These are phyloP conservation scores for Paedocypris micromegethes DNA, from an alignment of 2,797 vertebrate genomes.

Conservation along the genomic window DNA sequence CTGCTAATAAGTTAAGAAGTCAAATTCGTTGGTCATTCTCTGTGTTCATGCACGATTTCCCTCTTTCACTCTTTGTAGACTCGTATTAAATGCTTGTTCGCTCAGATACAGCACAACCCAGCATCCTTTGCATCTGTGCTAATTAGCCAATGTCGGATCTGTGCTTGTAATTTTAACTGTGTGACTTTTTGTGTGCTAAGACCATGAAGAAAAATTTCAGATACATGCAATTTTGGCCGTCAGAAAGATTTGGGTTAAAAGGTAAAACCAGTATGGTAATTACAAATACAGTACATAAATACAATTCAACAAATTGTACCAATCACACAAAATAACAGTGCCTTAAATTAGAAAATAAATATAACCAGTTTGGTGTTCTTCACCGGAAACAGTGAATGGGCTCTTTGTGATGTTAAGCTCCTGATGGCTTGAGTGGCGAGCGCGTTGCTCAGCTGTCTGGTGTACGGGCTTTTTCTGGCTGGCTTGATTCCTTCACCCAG, in stretches of 20 bases:
- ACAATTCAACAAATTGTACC: no score
- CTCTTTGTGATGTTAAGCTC: no score
- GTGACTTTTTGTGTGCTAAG: not conserved
- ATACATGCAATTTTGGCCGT: no score
- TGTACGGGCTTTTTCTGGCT: constrained; percentile 36
- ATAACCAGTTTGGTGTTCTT: no score
- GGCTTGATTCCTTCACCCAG: constrained; percentile 20
- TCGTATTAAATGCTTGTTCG: constrained; percentile 17
- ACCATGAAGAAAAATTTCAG: not conserved
- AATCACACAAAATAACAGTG: no score
- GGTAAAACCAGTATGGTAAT: no score
- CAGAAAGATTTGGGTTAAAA: no score
- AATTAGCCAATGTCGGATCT: constrained; percentile 11
- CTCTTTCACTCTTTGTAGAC: constrained; percentile 4
- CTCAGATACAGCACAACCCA: constrained; percentile 3
- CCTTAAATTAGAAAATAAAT: no score
- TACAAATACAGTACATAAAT: no score
- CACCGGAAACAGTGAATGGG: no score
- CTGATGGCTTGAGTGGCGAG: no score
- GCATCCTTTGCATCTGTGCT: constrained; percentile 16
- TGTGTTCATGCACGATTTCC: constrained; percentile 17
- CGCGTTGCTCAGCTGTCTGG: constrained; percentile 22
- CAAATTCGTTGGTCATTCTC: constrained; percentile 17
- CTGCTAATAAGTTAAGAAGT: constrained; percentile 12
- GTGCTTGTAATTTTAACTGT: constrained; percentile 9